Percentiles rank a stretch among this genome's conserved stretches.
Conservation (phyloP, 2,113 vertebrate species). For the Chionis minor region DNA sequence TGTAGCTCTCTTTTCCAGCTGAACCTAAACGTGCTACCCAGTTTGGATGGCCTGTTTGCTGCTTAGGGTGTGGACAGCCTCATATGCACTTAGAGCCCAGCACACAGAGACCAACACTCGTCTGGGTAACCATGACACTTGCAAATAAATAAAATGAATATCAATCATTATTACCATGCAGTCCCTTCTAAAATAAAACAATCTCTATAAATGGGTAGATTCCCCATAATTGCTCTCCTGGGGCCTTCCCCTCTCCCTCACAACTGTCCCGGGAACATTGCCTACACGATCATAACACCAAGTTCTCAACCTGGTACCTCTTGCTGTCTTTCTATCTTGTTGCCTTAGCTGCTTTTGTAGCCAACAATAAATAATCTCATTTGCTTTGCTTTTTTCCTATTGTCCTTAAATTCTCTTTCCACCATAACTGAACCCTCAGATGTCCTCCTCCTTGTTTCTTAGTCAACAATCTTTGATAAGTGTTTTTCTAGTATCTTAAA, state of each 20-base stretch:
- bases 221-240: not conserved
- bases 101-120: not conserved
- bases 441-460: not conserved
- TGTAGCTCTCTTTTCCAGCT: not conserved
- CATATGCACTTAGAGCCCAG: not conserved
- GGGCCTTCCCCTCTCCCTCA: not conserved
- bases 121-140: not conserved
- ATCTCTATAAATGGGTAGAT: slow-evolving; percentile 33
- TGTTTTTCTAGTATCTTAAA: not conserved
- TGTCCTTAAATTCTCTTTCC: not conserved
- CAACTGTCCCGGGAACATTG: not conserved
- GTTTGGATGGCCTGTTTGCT: not conserved
- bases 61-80: not conserved
- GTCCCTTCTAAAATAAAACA: not conserved
- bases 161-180: not conserved
- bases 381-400: not conserved
- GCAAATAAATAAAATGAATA: slow-evolving; percentile 35
- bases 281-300: not conserved
- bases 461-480: not conserved
- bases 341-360: not conserved
- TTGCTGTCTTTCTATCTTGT: not conserved
- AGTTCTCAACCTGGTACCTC: slow-evolving; percentile 11
- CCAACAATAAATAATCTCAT: not conserved
- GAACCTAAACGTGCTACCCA: not conserved
- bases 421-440: not conserved